Evolutionary conservation across 1,140 invertebrate species (phyloP), one percentile per base, ranked within the genome.

Genomic region (Meloidogyne exigua): DNA sequence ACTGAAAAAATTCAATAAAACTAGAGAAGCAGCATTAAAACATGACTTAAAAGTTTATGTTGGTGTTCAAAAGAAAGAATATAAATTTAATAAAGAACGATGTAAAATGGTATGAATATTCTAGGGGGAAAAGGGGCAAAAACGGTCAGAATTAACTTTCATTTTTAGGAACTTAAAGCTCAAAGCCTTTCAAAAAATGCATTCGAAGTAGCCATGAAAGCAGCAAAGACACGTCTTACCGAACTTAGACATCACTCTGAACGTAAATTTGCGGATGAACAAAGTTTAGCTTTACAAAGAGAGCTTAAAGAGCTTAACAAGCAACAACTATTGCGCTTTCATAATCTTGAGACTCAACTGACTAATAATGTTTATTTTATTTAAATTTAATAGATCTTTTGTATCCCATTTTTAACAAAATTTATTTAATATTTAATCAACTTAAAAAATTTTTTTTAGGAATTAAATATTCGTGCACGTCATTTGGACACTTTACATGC

Each of bases 1-100:
- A 91, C 95, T 99, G 88, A 96, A 95, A 90, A 95, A 96, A 88
- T 89, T 98, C 76, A 91, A 93, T 57, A 97, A 96, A 89, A 94
- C 96, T 84, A 96, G 98, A 81, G 91, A 92, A 10, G 89, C 91
- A 76, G 90, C 92, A 82, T 95, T 99, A 83, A 94, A 97, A 80
- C 91, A 92, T 79, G 95, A 98, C 86, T 90, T 93, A 68, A 94
- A 94, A 88, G 92, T 92, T 49, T 94, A 95, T 85, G 92, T 94
- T 88, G 90, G 92, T 75, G 93, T 95, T 84, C 94, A 95, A 89
- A 96, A 98, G 89, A 93, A 93, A 87, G 95, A 98, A 88, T 98
- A 98, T 89, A 99, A 99, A 89, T 92, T 92, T 65, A 97, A 94
- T 88, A 98, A 98, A 89, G 96, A 99, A 87, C 90, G 93, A 83